Evolutionary conservation across 2,797 vertebrate species (phyloP), one percentile per base, ranked within the genome.

Genomic region (Phyllotis vaccarum): DNA sequence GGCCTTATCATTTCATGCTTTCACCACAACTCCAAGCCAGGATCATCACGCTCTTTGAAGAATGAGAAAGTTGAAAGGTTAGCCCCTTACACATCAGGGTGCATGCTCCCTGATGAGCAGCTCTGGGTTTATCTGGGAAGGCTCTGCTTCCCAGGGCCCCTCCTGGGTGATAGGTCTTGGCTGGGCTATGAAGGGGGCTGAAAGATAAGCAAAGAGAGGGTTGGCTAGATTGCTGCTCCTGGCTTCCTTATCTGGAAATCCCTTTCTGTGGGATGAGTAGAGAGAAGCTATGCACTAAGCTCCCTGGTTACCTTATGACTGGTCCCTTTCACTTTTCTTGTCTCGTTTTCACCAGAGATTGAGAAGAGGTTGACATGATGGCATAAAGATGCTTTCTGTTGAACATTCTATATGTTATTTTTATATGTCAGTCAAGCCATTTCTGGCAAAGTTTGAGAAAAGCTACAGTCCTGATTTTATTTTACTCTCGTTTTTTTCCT

Each of bases 311-410:
- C 27, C 87, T 86, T 74, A 24, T 54, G n/a, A 24, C 27, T 89
- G 11, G 56, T 86, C 54, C 34, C n/a, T 19, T 56, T 43, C 31
- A 12, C 27, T 49, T 83, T 37, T 64, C 24, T 24, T 43, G 34
- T 90, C 46, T 56, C n/a, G 3, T 37, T 86, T 89, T 62, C 29
- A 75, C 86, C 66, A 46, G 70, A 94, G 74, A 68, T 64, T 40
- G 72, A 80, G 43, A 66, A n/a, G 72, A 62, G 2, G 13, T n/a
- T 76, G 64, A 70, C 46, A 49, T 31, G 70, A 13, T 70, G 43
- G 90, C 86, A 54, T 75, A 40, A 93, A 91, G 81, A 52, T 75
- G n/a, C 74, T 95, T 90, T 91, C 46, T 86, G 46, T 93, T 78
- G 86, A 78, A 81, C 76, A 31, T 91, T 85, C 62, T 37, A 68